These are phyloP conservation scores for Erannis defoliaria DNA, from an alignment of 2,888 invertebrate species.

Conservation along the genomic window DNA sequence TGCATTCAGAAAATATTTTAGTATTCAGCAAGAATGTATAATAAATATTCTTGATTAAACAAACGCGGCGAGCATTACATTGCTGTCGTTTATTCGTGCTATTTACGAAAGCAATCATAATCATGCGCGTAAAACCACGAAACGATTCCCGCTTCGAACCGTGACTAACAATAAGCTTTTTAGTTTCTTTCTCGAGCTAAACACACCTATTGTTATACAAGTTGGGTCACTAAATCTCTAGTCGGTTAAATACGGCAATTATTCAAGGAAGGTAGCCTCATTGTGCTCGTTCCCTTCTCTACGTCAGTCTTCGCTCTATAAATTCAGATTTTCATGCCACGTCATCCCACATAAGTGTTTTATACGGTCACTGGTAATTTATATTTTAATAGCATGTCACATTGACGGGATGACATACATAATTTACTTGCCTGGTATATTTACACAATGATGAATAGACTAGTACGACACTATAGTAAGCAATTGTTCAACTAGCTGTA, in stretches of 20 bases:
- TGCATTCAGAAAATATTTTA: slow-evolving; percentile 3
- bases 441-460: background rate
- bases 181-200: slow-evolving; percentile 70
- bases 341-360: slow-evolving; percentile 77
- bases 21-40: background rate
- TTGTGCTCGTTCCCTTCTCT: slow-evolving; percentile 67
- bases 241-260: slow-evolving; percentile 80
- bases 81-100: slow-evolving; percentile 8
- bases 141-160: slow-evolving; percentile 35
- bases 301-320: slow-evolving; percentile 64
- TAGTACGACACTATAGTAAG: background rate
- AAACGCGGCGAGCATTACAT: background rate
- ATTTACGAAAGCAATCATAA: slow-evolving; percentile 24
- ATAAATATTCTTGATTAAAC: slow-evolving; percentile 2
- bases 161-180: slow-evolving; percentile 63
- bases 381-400: slow-evolving; percentile 64
- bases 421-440: slow-evolving; percentile 45
- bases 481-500: background rate
- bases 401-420: slow-evolving; percentile 56
- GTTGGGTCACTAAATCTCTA: slow-evolving; percentile 66
- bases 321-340: slow-evolving; percentile 81
- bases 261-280: slow-evolving; percentile 77
- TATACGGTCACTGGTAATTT: slow-evolving; percentile 67
- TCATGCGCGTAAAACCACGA: slow-evolving; percentile 41
- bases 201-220: slow-evolving; percentile 70